These are phyloP conservation scores for Colletes latitarsis DNA, from an alignment of 1,140 invertebrate genomes.

Conservation along the genomic window DNA sequence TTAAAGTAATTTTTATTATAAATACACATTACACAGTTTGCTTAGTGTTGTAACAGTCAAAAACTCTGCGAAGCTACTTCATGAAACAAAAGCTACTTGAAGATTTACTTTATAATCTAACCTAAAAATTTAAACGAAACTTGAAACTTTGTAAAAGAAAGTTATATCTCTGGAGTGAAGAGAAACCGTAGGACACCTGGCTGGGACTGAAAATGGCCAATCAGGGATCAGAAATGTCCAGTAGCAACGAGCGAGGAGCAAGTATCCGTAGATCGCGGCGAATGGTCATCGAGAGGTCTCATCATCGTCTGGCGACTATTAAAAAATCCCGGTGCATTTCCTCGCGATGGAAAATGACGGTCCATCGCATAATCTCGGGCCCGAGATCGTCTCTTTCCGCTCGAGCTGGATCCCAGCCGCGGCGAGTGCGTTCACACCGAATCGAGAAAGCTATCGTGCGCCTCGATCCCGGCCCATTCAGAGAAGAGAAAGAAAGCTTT, in stretches of 20 bases:
- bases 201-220: too few species aligned
- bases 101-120: too few species aligned
- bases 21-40: too few species aligned
- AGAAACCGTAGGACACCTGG: too few species aligned
- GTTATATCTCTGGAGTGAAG: too few species aligned
- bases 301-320: background rate
- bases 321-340: background rate
- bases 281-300: background rate
- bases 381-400: constrained; percentile 15
- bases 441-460: constrained; percentile 61
- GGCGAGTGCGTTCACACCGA: constrained; percentile 49
- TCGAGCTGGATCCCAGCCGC: background rate
- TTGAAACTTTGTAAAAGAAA: too few species aligned
- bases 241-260: background rate
- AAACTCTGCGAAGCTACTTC: too few species aligned
- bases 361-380: constrained; percentile 10
- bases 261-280: background rate
- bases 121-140: too few species aligned
- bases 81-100: too few species aligned
- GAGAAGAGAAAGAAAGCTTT: constrained; percentile 53
- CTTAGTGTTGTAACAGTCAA: too few species aligned
- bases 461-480: constrained; percentile 58
- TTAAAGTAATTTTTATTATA: too few species aligned
- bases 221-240: too few species aligned
- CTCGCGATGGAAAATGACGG: background rate